These are phyloP conservation scores for Polyergus mexicanus DNA, from an alignment of 1,140 invertebrate genomes.

Conservation along the genomic window DNA sequence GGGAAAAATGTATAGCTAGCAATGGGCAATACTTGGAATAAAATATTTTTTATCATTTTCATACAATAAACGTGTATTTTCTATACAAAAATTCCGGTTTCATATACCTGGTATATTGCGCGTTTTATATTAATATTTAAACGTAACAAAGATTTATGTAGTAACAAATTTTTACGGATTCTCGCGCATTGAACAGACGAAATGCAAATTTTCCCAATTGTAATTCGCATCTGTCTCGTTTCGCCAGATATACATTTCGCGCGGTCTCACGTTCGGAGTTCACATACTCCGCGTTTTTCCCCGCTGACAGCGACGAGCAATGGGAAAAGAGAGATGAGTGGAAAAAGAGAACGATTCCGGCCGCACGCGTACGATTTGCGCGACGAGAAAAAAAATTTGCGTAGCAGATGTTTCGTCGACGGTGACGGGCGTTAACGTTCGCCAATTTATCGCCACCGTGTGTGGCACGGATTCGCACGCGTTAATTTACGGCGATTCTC, in stretches of 20 bases:
- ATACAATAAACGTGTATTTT: too few relatives aligned
- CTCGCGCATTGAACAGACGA: not conserved
- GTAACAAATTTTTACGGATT: not conserved
- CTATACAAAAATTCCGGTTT: too few relatives aligned
- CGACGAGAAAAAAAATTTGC: conserved; percentile 61
- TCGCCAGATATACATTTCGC: not conserved
- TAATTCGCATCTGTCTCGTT: not conserved
- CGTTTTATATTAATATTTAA: not conserved
- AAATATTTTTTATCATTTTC: too few relatives aligned
- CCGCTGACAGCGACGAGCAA: not conserved
- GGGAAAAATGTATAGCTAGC: too few relatives aligned
- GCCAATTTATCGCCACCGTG: conserved; percentile 74
- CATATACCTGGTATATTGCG: too few relatives aligned
- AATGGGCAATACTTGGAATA: too few relatives aligned
- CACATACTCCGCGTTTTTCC: not conserved
- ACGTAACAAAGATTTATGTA: not conserved
- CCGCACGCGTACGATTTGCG: conserved; percentile 69
- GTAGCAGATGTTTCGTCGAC: conserved; percentile 69
- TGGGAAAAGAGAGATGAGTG: not conserved
- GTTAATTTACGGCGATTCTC: conserved; percentile 73
- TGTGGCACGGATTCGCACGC: conserved; percentile 36
- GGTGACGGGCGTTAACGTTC: conserved; percentile 70
- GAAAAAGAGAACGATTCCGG: conserved; percentile 18
- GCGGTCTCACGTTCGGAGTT: not conserved
- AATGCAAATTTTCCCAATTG: conserved; percentile 28